Evolutionary conservation across 1,140 invertebrate species (phyloP).

Genomic region (Dufourea novaeangliae): DNA sequence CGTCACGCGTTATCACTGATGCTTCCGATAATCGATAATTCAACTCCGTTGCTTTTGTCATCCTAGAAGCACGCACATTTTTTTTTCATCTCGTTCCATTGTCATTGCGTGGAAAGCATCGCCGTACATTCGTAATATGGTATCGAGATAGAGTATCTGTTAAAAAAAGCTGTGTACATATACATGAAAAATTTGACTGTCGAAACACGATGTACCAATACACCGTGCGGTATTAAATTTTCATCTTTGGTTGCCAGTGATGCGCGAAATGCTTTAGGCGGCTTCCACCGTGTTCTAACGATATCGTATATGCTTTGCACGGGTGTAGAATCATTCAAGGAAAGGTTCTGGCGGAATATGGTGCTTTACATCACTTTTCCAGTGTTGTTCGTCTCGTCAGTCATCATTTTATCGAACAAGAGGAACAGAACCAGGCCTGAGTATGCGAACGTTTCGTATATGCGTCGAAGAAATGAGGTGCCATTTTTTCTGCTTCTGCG

Average conservation of each 20-base stretch:
- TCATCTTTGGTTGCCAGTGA: background rate
- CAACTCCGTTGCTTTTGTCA: background rate
- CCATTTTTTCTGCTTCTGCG: background rate
- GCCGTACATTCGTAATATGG: background rate
- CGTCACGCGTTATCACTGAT: background rate
- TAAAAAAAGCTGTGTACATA: background rate
- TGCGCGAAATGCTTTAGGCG: no score
- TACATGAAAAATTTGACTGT: background rate
- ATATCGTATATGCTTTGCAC: constrained; percentile 1
- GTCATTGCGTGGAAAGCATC: no score
- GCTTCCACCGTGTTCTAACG: no score
- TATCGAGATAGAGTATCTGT: background rate
- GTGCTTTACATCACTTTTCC: constrained; percentile 42
- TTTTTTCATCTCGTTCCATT: background rate
- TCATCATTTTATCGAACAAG: constrained; percentile 28
- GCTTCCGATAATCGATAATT: constrained; percentile 14
- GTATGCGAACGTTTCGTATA: constrained; percentile 61
- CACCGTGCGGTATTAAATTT: background rate
- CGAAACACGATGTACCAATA: background rate
- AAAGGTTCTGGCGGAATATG: constrained; percentile 13
- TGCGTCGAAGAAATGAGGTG: constrained; percentile 67
- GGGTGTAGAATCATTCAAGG: constrained; percentile 6
- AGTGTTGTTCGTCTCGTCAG: constrained; percentile 31
- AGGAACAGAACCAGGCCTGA: constrained; percentile 50
- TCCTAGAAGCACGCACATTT: background rate